Conservation (phyloP, 2,113 vertebrate genomes). For the Tyrannus savana region DNA sequence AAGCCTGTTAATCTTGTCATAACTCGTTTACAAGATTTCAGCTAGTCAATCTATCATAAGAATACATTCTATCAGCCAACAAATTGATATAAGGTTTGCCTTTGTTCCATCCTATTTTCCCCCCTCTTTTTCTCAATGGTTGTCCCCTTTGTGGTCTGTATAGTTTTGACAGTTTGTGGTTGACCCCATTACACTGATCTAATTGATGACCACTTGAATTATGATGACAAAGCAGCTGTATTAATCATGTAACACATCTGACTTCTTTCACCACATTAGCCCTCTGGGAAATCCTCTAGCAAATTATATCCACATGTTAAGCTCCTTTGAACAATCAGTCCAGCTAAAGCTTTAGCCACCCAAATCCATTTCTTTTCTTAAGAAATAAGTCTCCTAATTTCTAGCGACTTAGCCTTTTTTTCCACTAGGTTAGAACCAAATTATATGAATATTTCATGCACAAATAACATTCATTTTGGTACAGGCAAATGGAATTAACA, state of each 20-base stretch:
- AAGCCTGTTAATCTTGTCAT: background rate
- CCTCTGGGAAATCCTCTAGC: slow-evolving; percentile 41
- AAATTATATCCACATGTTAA: slow-evolving; percentile 32
- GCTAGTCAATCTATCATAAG: background rate
- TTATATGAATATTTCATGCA: background rate
- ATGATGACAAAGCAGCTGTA: background rate
- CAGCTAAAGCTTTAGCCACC: background rate
- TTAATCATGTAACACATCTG: slow-evolving; percentile 21
- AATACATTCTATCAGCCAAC: background rate
- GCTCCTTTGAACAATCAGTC: slow-evolving; percentile 34
- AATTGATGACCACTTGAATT: slow-evolving; percentile 7
- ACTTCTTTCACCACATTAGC: slow-evolving; percentile 21
- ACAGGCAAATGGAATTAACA: background rate
- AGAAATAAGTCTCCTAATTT: slow-evolving; percentile 15
- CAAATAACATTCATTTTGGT: background rate
- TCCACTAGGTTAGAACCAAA: background rate
- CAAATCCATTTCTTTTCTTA: slow-evolving; percentile 25
- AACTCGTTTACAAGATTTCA: background rate
- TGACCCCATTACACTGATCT: background rate
- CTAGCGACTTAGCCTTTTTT: background rate
- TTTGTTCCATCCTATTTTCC: background rate
- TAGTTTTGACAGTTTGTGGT: slow-evolving; percentile 1
- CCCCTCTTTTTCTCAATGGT: background rate
- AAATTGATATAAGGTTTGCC: background rate
- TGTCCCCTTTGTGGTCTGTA: background rate